phyloP scores from a whole-genome alignment of 2,888 invertebrate species.

The Isoperla grammatica region DNA sequence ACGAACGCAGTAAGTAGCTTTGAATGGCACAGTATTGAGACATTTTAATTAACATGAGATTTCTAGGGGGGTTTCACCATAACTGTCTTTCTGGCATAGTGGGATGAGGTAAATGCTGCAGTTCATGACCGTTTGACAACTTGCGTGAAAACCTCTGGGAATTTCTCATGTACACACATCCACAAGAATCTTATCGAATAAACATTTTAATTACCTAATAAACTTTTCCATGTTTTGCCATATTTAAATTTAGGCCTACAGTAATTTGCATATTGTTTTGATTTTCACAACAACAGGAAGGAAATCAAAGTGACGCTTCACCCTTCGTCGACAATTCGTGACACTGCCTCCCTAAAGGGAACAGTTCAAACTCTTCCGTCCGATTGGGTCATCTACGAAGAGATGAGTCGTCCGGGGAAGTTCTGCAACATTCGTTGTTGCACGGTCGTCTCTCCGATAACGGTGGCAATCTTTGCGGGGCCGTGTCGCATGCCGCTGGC shows the following conservation, averaged over 20 bases:
- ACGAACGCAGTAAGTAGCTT: conserved; percentile 53
- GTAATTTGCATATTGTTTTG: too few relatives aligned
- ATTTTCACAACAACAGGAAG: conserved; percentile 43
- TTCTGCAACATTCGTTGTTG: conserved; percentile 70
- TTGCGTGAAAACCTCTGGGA: too few relatives aligned
- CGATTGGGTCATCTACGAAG: conserved; percentile 85
- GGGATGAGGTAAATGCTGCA: too few relatives aligned
- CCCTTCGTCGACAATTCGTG: conserved; percentile 53
- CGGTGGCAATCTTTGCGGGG: conserved; percentile 74
- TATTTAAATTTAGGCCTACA: too few relatives aligned
- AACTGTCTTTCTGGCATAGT: too few relatives aligned
- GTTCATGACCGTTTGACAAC: too few relatives aligned
- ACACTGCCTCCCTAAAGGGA: conserved; percentile 41
- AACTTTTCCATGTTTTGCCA: too few relatives aligned
- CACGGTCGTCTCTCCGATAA: conserved; percentile 74
- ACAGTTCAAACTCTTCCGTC: conserved; percentile 53
- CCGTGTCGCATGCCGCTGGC: conserved; percentile 57
- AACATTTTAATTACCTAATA: too few relatives aligned
- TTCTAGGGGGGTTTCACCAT: too few relatives aligned
- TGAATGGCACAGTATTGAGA: neutral
- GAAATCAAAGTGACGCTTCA: conserved; percentile 58
- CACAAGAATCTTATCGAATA: too few relatives aligned
- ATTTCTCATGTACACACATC: too few relatives aligned
- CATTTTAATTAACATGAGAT: too few relatives aligned
- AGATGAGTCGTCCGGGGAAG: conserved; percentile 66